Conservation (phyloP, 2,888 invertebrate species). For the Elmis aenea region DNA sequence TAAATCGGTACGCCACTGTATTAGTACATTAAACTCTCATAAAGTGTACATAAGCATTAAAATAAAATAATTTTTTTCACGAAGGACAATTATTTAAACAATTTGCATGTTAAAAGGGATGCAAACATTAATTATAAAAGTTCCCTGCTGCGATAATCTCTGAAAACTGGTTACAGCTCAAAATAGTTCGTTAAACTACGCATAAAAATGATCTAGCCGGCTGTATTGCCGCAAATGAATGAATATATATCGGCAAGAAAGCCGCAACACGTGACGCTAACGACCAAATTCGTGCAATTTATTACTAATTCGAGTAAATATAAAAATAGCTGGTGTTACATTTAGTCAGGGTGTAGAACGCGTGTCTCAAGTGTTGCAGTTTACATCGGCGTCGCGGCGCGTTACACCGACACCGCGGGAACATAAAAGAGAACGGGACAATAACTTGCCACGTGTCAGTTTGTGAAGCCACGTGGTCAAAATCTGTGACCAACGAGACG, state of each 20-base stretch:
- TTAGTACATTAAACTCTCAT: too few species aligned
- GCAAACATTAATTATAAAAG: too few species aligned
- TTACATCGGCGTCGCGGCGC: slow-evolving; percentile 36
- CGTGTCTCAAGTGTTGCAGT: slow-evolving; percentile 24
- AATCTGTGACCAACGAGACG: slow-evolving; percentile 44
- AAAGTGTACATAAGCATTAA: too few species aligned
- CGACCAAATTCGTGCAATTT: slow-evolving; percentile 45
- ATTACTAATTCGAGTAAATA: slow-evolving; percentile 47
- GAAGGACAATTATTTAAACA: too few species aligned
- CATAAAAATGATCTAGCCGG: too few species aligned
- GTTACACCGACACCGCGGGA: slow-evolving; percentile 29
- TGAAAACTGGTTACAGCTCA: too few species aligned
- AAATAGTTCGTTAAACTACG: too few species aligned
- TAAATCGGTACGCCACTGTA: too few species aligned
- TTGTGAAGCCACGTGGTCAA: slow-evolving; percentile 41
- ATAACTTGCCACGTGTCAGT: slow-evolving; percentile 40
- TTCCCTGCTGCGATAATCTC: too few species aligned
- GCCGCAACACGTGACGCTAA: slow-evolving; percentile 43
- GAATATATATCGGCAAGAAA: slow-evolving; percentile 30
- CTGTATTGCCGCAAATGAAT: slow-evolving; percentile 26
- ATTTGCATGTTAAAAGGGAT: too few species aligned
- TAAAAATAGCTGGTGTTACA: slow-evolving; percentile 37
- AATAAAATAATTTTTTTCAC: too few species aligned
- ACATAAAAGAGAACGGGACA: slow-evolving; percentile 39
- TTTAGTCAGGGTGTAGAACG: slow-evolving; percentile 10